Evolutionary conservation across 2,888 invertebrate genomes (phyloP), one percentile per base, ranked within the genome.

Genomic region (Nysson spinosus): DNA sequence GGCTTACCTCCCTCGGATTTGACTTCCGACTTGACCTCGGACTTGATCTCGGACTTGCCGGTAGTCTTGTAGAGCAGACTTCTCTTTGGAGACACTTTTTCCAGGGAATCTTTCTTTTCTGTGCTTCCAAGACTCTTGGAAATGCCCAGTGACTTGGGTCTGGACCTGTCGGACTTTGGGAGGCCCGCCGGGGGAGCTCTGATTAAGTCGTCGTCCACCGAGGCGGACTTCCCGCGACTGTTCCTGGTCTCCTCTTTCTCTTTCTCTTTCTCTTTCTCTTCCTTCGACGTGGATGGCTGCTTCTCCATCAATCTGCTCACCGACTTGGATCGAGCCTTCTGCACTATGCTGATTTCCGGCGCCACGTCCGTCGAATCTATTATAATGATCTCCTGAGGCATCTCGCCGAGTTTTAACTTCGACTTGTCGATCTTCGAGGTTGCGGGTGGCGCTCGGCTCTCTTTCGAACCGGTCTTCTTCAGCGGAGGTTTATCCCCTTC

Each of bases 361-460:
- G 72, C 78, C 1, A 83, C 77, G 37, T 86, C 87, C 2, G 85
- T 86, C 5, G 87, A 85, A 50, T 87, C 87, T 24, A 87, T 87
- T 17, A 87, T 86, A 55, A 87, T 87, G 44, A 87, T 87, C 72
- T 87, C 87, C 46, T 87, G 86, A 0, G 87, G 87, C 86, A 87
- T 85, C 60, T 86, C 86, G 4, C 85, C 83, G 7, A 87, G 69
- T 28, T 86, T 87, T 9, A 87, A 63, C 62, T 87, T 87, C 1
- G 86, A 86, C 60, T 87, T 87, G 70, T 87, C 85, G 49, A 87
- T 85, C 58, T 84, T 84, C 0, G 82, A 81, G 51, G 72, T 81
- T 2, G 82, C 76, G 2, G 83, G 80, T 0, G 86, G 80, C 1
- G 77, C 74, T 4, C 80, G 78, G 0, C 80, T 78, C 56, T 86